These are phyloP conservation scores for Drosophila sturtevanti DNA, from an alignment of 1,140 invertebrate species.

Conservation along the genomic window DNA sequence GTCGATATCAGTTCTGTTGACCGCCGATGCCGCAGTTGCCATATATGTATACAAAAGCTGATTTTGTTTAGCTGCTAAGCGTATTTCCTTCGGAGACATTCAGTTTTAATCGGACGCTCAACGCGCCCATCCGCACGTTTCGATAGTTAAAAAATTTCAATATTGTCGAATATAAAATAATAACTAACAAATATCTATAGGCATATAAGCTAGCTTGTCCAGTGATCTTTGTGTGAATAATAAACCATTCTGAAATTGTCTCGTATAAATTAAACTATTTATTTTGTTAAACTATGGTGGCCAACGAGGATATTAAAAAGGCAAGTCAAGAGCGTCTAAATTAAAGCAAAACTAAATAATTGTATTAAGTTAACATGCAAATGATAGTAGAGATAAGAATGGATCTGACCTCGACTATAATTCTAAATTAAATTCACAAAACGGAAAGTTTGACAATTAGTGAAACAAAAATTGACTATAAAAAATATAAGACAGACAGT, in stretches of 20 bases:
- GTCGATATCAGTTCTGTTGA: slow-evolving; percentile 28
- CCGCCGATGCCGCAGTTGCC: slow-evolving; percentile 30
- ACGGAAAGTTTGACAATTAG: too few relatives aligned
- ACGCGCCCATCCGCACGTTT: slow-evolving; percentile 57
- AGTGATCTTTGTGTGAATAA: background rate
- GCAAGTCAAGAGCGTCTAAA: slow-evolving; percentile 23
- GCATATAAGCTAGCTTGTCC: background rate
- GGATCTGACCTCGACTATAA: background rate
- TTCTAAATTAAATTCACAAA: background rate
- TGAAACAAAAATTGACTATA: too few relatives aligned
- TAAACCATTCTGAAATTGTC: background rate
- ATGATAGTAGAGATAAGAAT: too few relatives aligned
- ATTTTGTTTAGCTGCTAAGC: slow-evolving; percentile 65
- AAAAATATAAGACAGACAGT: too few relatives aligned
- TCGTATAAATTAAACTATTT: background rate
- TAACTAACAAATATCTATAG: slow-evolving; percentile 3
- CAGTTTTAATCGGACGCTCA: slow-evolving; percentile 62
- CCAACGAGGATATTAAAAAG: slow-evolving; percentile 62
- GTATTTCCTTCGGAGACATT: slow-evolving; percentile 71
- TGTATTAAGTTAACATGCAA: background rate
- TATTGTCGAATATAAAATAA: slow-evolving; percentile 6
- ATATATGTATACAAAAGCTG: slow-evolving; percentile 24
- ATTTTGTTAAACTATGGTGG: slow-evolving; percentile 47
- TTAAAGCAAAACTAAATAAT: background rate
- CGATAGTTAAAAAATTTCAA: slow-evolving; percentile 35